Conservation (phyloP, 2,888 invertebrate species). For the Caenorhabditis zanzibari region DNA sequence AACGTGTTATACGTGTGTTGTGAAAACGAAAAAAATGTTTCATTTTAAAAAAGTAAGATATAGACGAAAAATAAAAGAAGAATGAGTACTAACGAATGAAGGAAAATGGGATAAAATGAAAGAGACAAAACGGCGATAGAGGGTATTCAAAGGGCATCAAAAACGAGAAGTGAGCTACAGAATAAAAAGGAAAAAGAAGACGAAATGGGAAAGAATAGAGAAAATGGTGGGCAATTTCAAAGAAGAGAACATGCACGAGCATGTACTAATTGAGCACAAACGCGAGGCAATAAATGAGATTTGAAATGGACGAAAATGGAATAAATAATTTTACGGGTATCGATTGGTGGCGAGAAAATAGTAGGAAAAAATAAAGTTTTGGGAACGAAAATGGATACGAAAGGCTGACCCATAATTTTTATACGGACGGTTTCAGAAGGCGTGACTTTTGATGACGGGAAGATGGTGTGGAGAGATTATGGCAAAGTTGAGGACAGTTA, state of each 20-base stretch:
- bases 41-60: not conserved
- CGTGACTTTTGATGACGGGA: no score
- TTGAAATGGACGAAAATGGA: constrained; percentile 13
- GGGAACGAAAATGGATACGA: constrained; percentile 25
- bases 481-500: constrained; percentile 30
- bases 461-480: constrained; percentile 13
- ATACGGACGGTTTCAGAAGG: constrained; percentile 12
- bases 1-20: not conserved
- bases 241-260: constrained; percentile 46
- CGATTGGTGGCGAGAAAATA: not conserved
- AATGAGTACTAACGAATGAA: constrained; percentile 36
- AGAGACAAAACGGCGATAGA: not conserved
- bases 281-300: constrained; percentile 47
- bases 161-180: constrained; percentile 5
- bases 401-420: constrained; percentile 33
- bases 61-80: not conserved
- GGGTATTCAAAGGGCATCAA: constrained; percentile 24
- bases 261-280: constrained; percentile 57
- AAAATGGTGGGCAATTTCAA: constrained; percentile 57
- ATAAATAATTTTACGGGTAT: not conserved
- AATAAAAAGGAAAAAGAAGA: not conserved
- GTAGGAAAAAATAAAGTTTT: not conserved
- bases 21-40: constrained; percentile 8
- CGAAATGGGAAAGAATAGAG: constrained; percentile 23
- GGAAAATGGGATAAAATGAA: constrained; percentile 15